Conservation (phyloP, 2,888 invertebrate genomes). For the Cordylochernes scorpioides region DNA sequence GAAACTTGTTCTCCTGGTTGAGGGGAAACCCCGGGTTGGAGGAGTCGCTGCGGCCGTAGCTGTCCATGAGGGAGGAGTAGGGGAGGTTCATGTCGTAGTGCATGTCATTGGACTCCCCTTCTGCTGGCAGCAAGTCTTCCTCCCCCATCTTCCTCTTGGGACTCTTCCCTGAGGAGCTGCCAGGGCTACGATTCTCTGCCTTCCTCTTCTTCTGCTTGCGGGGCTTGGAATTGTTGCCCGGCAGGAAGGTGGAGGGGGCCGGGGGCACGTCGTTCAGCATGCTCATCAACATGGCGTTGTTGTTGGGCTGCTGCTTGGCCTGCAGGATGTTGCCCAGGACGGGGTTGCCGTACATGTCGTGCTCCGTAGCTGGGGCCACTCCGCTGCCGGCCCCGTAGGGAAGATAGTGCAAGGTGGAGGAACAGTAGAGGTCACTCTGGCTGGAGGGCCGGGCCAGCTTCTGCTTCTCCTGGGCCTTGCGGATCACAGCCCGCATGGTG, state of each 20-base stretch:
- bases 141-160: slow-evolving; percentile 20
- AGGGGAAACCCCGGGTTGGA: slow-evolving; percentile 3
- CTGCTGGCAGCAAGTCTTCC: slow-evolving; percentile 15
- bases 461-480: slow-evolving; percentile 20
- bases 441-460: slow-evolving; percentile 8
- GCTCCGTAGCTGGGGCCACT: slow-evolving; percentile 10
- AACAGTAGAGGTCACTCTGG: slow-evolving; percentile 12
- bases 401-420: no score
- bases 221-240: slow-evolving; percentile 6
- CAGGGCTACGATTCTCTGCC: slow-evolving; percentile 18
- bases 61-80: slow-evolving; percentile 6
- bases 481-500: slow-evolving; percentile 58
- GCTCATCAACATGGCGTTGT: slow-evolving; percentile 15
- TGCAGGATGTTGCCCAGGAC: slow-evolving; percentile 2
- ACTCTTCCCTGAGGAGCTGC: slow-evolving; percentile 17
- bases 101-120: slow-evolving; percentile 12
- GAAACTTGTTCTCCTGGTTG: slow-evolving; percentile 7
- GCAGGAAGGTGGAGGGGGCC: slow-evolving; percentile 11
- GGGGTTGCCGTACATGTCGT: slow-evolving; percentile 9
- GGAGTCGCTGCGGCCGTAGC: slow-evolving; percentile 7
- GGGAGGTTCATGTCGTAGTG: slow-evolving; percentile 5
- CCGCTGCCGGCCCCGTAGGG: slow-evolving; percentile 5
- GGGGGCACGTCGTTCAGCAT: slow-evolving; percentile 15
- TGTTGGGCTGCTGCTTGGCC: slow-evolving; percentile 4
- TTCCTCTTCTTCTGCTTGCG: slow-evolving; percentile 15